Conservation (phyloP, 1,140 invertebrate genomes). For the Caenorhabditis remanei region DNA sequence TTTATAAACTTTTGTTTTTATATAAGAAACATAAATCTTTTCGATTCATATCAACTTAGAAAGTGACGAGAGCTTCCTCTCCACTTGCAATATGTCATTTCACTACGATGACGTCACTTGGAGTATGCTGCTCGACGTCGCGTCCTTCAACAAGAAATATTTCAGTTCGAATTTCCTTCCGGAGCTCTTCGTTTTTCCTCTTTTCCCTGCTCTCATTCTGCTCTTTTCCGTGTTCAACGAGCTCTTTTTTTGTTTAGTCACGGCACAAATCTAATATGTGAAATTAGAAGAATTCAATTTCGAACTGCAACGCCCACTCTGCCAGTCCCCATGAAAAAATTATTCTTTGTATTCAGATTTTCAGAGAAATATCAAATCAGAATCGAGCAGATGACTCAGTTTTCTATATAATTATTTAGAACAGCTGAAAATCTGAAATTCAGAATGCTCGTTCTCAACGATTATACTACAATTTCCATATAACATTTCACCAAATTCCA, state of each 20-base stretch:
- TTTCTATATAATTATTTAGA: no score
- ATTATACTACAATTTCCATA: no score
- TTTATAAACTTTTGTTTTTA: neutral
- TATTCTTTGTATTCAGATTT: no score
- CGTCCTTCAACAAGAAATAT: slow-evolving; percentile 27
- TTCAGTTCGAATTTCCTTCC: slow-evolving; percentile 50
- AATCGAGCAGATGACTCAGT: no score
- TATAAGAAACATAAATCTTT: neutral
- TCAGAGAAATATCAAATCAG: no score
- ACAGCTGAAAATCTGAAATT: no score
- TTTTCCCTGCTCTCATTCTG: neutral
- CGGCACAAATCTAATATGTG: no score
- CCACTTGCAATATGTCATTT: slow-evolving; percentile 31
- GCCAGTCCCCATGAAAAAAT: no score
- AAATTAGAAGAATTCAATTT: no score
- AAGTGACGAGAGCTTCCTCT: neutral
- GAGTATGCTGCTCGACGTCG: neutral
- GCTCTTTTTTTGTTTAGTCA: neutral
- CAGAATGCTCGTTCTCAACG: no score
- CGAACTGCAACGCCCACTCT: no score
- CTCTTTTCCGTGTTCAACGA: neutral
- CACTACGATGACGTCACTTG: slow-evolving; percentile 29
- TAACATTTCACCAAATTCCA: no score
- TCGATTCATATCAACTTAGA: slow-evolving; percentile 15
- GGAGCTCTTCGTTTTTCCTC: neutral